These are phyloP conservation scores for Vandiemenella viatica DNA, from an alignment of 2,888 invertebrate genomes.

Conservation along the genomic window DNA sequence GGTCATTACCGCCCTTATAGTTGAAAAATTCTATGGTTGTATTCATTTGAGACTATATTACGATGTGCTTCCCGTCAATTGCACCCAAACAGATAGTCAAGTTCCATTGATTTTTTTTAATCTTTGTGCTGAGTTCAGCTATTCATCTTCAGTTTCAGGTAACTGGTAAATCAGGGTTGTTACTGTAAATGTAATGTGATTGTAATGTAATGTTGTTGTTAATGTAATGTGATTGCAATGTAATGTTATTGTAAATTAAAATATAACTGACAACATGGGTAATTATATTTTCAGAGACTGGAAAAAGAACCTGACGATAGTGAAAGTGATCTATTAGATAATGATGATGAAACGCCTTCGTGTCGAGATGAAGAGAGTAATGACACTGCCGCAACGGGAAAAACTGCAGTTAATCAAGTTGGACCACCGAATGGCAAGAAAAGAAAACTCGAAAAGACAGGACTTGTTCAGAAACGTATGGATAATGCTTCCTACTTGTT, in stretches of 20 bases:
- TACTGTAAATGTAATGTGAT: no score
- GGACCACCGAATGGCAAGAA: not conserved
- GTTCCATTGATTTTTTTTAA: not conserved
- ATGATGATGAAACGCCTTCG: not conserved
- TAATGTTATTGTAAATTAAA: not conserved
- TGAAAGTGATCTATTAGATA: not conserved
- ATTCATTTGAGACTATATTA: not conserved
- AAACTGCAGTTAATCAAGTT: not conserved
- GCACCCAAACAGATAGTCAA: not conserved
- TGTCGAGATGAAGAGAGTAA: not conserved
- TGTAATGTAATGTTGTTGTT: no score
- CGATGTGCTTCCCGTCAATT: not conserved
- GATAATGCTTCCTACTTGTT: not conserved
- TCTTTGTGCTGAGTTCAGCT: no score
- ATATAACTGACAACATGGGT: not conserved
- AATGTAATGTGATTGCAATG: no score
- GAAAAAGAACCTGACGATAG: not conserved
- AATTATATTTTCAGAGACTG: slow-evolving; percentile 1
- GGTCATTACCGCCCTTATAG: not conserved
- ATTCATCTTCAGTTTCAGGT: no score
- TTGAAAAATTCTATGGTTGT: not conserved
- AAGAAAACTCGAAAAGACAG: not conserved
- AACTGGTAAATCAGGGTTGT: no score
- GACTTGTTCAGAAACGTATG: not conserved
- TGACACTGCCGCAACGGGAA: not conserved